These are phyloP conservation scores for Liposcelis brunnea DNA, from an alignment of 2,888 invertebrate genomes.

Conservation along the genomic window DNA sequence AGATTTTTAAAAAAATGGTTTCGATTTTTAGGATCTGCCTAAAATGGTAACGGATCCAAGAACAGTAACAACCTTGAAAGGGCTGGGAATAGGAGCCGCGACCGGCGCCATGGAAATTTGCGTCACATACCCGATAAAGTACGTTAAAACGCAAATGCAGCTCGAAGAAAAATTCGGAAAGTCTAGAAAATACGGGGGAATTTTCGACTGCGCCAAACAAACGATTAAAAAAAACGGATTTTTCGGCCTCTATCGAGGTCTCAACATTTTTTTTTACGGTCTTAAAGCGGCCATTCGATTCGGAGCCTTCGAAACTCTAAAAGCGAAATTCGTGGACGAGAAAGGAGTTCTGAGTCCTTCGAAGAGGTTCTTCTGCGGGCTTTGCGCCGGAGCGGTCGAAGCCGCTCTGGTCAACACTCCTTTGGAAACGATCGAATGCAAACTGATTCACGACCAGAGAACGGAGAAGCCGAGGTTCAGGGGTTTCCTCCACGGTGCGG, in stretches of 20 bases:
- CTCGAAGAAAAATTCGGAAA: conserved; percentile 65
- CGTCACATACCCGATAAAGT: conserved; percentile 98
- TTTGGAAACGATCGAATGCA: conserved; percentile 98
- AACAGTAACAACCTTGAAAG: neutral
- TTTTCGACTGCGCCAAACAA: conserved; percentile 77
- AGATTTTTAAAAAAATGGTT: no score
- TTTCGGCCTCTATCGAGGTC: conserved; percentile 84
- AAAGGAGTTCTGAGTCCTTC: conserved; percentile 63
- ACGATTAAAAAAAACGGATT: conserved; percentile 78
- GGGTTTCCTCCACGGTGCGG: conserved; percentile 89
- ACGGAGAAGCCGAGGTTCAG: conserved; percentile 74
- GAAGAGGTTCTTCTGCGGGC: conserved; percentile 71
- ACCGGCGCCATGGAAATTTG: conserved; percentile 98
- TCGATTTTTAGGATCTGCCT: no score
- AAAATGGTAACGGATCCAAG: no score
- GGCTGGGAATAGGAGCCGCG: conserved; percentile 49
- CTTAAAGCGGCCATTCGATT: conserved; percentile 94
- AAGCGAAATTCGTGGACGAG: conserved; percentile 53
- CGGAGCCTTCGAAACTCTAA: conserved; percentile 90
- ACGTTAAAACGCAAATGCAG: conserved; percentile 97
- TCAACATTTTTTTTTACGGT: conserved; percentile 90
- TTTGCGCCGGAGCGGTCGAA: conserved; percentile 89
- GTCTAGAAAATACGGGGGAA: conserved; percentile 66
- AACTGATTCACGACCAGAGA: conserved; percentile 96
- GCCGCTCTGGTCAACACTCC: conserved; percentile 96